Evolutionary conservation across 2,888 invertebrate genomes (phyloP).

Genomic region (Atrina japonica): DNA sequence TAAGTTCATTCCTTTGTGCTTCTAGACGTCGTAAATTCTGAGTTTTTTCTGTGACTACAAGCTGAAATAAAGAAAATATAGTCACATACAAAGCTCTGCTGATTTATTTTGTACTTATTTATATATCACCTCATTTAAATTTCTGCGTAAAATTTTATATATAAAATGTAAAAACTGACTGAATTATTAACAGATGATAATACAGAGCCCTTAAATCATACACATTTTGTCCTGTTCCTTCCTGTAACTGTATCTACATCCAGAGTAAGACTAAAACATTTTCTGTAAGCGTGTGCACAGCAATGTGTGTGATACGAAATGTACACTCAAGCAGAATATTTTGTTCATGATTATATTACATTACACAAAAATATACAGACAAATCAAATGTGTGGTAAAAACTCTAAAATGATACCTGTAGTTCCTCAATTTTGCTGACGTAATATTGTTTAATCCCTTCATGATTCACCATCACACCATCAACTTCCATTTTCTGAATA

Average conservation of each 20-base stretch:
- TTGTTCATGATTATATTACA: too few relatives aligned
- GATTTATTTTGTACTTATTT: not conserved
- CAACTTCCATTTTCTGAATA: conserved; percentile 79
- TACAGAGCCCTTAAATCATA: too few relatives aligned
- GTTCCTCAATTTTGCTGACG: conserved; percentile 98
- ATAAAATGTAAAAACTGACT: too few relatives aligned
- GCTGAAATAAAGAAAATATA: conserved; percentile 76
- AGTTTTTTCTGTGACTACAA: conserved; percentile 97
- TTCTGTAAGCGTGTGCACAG: too few relatives aligned
- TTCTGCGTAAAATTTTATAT: not conserved
- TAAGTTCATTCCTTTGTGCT: conserved; percentile 98
- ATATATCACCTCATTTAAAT: too few relatives aligned
- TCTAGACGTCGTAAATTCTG: conserved; percentile 97
- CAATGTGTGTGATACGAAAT: too few relatives aligned
- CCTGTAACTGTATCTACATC: too few relatives aligned
- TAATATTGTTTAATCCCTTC: conserved; percentile 94
- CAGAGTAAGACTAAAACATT: too few relatives aligned
- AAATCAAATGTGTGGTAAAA: not conserved
- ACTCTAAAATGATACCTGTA: conserved; percentile 84
- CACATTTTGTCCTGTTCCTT: too few relatives aligned
- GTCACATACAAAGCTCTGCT: not conserved
- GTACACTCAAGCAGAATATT: too few relatives aligned
- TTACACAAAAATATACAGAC: too few relatives aligned
- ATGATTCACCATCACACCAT: conserved; percentile 67
- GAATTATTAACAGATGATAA: too few relatives aligned